phyloP scores from a whole-genome alignment of 2,888 invertebrate species.

The Ochropacha duplaris region DNA sequence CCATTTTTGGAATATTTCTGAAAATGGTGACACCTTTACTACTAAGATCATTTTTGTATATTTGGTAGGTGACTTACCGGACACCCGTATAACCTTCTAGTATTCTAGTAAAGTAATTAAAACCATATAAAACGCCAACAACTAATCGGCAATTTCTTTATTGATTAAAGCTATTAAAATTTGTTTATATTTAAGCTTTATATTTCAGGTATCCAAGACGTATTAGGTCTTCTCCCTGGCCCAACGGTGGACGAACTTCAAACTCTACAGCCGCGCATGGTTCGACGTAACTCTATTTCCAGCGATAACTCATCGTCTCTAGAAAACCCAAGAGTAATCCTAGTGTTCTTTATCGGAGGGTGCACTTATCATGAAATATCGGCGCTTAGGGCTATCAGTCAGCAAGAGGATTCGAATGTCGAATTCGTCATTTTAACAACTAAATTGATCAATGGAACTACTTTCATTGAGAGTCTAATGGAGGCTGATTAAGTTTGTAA shows the following conservation, averaged over 20 bases:
- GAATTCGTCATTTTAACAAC: conserved; percentile 96
- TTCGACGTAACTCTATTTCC: conserved; percentile 81
- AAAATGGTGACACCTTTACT: too few species aligned
- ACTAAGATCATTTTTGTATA: too few species aligned
- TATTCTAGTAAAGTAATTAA: too few species aligned
- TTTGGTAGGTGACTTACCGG: too few species aligned
- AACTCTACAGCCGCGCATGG: conserved; percentile 81
- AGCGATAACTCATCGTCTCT: conserved; percentile 81
- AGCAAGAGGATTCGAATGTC: conserved; percentile 91
- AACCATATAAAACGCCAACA: too few species aligned
- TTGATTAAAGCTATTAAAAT: neutral
- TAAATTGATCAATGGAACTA: conserved; percentile 94
- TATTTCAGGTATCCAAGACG: conserved; percentile 88
- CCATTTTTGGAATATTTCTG: too few species aligned
- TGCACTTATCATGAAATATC: conserved; percentile 97
- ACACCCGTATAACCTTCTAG: too few species aligned
- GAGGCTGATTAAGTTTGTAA: conserved; percentile 50
- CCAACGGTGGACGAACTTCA: conserved; percentile 87
- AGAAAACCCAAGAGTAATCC: conserved; percentile 87
- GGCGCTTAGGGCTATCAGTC: conserved; percentile 87
- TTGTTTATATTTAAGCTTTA: neutral
- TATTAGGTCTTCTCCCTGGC: conserved; percentile 92
- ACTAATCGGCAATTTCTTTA: too few species aligned
- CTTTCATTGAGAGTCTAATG: conserved; percentile 90
- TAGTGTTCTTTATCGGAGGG: conserved; percentile 98